Conservation (phyloP, 2,797 vertebrate genomes). For the Lagocephalus sceleratus region DNA sequence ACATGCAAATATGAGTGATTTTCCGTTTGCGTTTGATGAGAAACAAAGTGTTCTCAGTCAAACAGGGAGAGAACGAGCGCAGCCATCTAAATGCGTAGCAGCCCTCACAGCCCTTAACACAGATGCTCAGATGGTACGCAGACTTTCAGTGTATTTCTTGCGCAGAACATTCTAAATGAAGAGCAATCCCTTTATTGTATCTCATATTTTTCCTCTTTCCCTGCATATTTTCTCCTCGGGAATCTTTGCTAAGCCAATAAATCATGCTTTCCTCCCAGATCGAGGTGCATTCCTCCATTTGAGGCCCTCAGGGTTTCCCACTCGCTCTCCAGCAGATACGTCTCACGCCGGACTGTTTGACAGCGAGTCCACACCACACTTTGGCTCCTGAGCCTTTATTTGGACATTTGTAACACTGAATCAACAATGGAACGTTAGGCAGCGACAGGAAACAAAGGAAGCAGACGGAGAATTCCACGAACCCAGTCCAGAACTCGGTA, state of each 20-base stretch:
- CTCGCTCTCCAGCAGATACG: conserved; percentile 32
- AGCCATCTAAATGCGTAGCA: too few species aligned
- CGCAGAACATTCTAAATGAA: not conserved
- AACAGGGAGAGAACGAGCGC: too few species aligned
- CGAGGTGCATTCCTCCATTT: conserved; percentile 49
- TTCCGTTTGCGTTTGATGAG: too few species aligned
- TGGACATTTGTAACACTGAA: conserved; percentile 1
- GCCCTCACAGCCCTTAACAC: too few species aligned
- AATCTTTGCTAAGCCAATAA: conserved; percentile 36
- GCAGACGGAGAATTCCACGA: not conserved
- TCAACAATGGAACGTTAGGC: not conserved
- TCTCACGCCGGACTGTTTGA: conserved; percentile 2
- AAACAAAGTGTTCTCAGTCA: too few species aligned
- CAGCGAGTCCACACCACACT: conserved; percentile 4
- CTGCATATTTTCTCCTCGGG: conserved; percentile 3
- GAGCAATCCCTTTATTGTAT: not conserved
- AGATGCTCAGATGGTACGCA: not conserved
- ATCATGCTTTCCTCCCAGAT: conserved; percentile 42
- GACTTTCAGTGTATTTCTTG: not conserved
- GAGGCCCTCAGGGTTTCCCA: conserved; percentile 42
- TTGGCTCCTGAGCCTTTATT: not conserved
- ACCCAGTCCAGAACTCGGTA: conserved; percentile 19
- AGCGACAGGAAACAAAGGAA: conserved; percentile 13
- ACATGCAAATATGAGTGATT: too few species aligned
- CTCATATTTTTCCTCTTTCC: not conserved